Percentiles rank a stretch among this genome's conserved stretches.
Conservation (phyloP, 2,888 invertebrate species). For the Lumbricus terrestris region DNA sequence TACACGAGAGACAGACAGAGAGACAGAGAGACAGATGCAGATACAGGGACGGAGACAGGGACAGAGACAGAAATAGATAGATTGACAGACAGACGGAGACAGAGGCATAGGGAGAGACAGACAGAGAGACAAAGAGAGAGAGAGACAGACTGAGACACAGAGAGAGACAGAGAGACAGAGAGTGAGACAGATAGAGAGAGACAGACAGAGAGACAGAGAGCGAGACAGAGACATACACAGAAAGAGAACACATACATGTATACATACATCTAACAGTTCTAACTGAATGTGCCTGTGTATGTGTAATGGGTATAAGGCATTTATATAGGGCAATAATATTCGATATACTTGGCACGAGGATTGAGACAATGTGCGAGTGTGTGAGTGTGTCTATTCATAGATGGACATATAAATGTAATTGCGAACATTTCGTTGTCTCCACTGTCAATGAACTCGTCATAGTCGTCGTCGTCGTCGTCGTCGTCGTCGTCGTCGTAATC, state of each 20-base stretch:
- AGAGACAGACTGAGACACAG: background rate
- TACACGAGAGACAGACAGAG: background rate
- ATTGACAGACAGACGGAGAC: background rate
- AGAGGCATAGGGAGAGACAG: too few species aligned
- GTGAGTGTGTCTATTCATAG: background rate
- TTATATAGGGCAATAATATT: background rate
- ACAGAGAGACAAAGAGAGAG: too few species aligned
- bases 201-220: too few species aligned
- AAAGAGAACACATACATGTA: background rate
- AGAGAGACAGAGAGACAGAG: too few species aligned
- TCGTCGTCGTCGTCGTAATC: too few species aligned
- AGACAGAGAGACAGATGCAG: too few species aligned
- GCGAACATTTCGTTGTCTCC: background rate
- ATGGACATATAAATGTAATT: conserved; percentile 3
- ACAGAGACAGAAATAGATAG: too few species aligned
- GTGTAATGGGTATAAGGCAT: background rate
- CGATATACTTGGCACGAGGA: background rate
- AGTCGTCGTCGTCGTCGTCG: too few species aligned
- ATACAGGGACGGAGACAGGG: too few species aligned
- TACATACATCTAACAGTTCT: background rate
- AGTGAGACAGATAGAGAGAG: too few species aligned
- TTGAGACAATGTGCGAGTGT: background rate
- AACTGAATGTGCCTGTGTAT: background rate
- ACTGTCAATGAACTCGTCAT: background rate
- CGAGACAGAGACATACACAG: too few species aligned